Evolutionary conservation across 2,888 invertebrate genomes (phyloP).

Genomic region (Podotricha telesiphe): DNA sequence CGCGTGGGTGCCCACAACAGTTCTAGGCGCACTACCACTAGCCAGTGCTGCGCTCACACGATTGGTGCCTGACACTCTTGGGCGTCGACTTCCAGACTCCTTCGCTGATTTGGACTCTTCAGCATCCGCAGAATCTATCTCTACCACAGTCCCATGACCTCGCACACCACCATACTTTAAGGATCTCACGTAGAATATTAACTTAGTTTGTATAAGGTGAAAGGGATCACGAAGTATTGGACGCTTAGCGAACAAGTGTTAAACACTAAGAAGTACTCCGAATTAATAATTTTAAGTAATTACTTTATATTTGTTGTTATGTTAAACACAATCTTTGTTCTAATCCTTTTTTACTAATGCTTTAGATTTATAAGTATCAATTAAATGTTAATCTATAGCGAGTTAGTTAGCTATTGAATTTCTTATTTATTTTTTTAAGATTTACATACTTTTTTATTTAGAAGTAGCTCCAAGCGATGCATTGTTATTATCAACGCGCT

Average conservation of each 20-base stretch:
- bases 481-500: background rate
- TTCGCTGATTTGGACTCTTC: constrained; percentile 76
- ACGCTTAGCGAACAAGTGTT: constrained; percentile 11
- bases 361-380: background rate
- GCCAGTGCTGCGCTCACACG: constrained; percentile 81
- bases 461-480: background rate
- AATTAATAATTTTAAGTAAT: constrained; percentile 30
- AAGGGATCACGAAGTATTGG: constrained; percentile 7
- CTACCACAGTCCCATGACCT: constrained; percentile 37
- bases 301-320: background rate
- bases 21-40: constrained; percentile 81
- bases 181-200: constrained; percentile 30
- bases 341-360: background rate
- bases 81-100: constrained; percentile 83
- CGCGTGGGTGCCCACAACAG: constrained; percentile 77
- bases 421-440: constrained; percentile 5
- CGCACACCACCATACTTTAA: background rate
- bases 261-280: constrained; percentile 14
- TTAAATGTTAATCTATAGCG: background rate
- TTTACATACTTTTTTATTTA: background rate
- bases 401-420: background rate
- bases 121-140: constrained; percentile 38
- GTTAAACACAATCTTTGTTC: background rate
- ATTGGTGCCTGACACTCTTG: constrained; percentile 85
- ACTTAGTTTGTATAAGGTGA: background rate